phyloP scores from a whole-genome alignment of 2,888 invertebrate genomes.

The Brachyopa scutellaris region DNA sequence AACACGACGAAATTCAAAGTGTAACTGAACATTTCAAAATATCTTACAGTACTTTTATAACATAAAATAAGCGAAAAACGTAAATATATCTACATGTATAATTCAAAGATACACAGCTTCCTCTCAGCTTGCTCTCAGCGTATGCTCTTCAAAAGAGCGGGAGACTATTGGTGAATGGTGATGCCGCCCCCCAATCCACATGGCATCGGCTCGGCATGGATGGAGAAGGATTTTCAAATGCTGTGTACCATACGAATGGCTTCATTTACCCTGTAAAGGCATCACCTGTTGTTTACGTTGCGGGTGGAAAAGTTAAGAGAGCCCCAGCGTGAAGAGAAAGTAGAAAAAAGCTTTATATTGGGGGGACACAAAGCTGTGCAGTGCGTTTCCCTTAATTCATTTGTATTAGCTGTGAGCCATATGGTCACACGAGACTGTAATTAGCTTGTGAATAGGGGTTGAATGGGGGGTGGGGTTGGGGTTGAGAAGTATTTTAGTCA shows the following conservation, averaged over 20 bases:
- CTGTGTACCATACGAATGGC: constrained; percentile 4
- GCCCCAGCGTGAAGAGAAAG: not conserved
- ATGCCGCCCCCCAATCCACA: constrained; percentile 3
- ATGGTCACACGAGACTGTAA: constrained; percentile 45
- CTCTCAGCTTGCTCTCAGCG: constrained; percentile 42
- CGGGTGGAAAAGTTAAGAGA: constrained; percentile 53
- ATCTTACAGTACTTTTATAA: constrained; percentile 80
- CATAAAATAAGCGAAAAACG: constrained; percentile 37
- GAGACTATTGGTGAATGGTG: constrained; percentile 1
- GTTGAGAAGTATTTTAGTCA: not conserved
- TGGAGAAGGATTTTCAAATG: constrained; percentile 1
- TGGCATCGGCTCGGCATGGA: constrained; percentile 21
- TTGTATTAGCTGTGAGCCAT: constrained; percentile 1
- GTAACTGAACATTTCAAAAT: constrained; percentile 80
- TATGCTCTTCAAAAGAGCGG: not conserved
- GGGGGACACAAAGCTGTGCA: constrained; percentile 3
- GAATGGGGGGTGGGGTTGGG: constrained; percentile 3
- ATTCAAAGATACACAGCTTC: constrained; percentile 65
- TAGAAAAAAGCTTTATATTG: constrained; percentile 25
- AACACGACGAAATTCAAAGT: constrained; percentile 80
- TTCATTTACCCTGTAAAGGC: constrained; percentile 41
- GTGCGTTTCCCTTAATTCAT: constrained; percentile 22
- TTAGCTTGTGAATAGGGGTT: constrained; percentile 47
- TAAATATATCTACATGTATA: constrained; percentile 22
- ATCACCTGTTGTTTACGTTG: constrained; percentile 70